Evolutionary conservation across 1,140 invertebrate genomes (phyloP), one percentile per base, ranked within the genome.

Genomic region (Philaenus spumarius): DNA sequence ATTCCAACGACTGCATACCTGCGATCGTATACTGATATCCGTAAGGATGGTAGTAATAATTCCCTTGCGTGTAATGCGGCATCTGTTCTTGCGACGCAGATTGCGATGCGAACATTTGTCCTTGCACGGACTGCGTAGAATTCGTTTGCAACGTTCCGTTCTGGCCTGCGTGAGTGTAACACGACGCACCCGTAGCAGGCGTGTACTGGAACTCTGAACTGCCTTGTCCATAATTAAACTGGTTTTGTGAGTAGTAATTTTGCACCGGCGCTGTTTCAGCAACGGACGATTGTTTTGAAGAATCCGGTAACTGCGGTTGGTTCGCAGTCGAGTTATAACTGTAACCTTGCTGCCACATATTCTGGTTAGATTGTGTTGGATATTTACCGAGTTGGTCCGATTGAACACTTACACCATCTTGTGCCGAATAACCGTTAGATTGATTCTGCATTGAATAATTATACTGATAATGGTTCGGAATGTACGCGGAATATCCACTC

Each of bases 81-180:
- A 55, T 30, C n/a, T 46, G 51, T 24, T 15, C 14, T 45, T 15
- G 48, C 24, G 43, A 24, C 24, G 17, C 43, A 53, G 58, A 55
- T 45, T 62, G 56, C 1, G 39, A 40, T 17, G 58, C 53, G 50
- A 57, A 58, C 12, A 60, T 56, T 51, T 63, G 62, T 1, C 57
- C 56, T 51, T 20, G 55, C 39, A 23, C 19, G 2, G 37, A 54
- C 34, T 64, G 54, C 1, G 64, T 59, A 23, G 64, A 61, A n/a
- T 52, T 59, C 4, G 65, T 66, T 7, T 64, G 63, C 22, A 48
- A 56, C 1, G 57, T 59, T 17, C 7, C 15, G 37, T 47, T 55
- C 14, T 62, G 20, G 0, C 64, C 63, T 34, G 67, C 65, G 37
- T 43, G 63, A 12, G 65, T 67, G 30, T 67, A 67, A 48, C 62